Evolutionary conservation across 1,140 invertebrate species (phyloP), one percentile per base, ranked within the genome.

Genomic region (Ceratoteleas bidentatus): DNA sequence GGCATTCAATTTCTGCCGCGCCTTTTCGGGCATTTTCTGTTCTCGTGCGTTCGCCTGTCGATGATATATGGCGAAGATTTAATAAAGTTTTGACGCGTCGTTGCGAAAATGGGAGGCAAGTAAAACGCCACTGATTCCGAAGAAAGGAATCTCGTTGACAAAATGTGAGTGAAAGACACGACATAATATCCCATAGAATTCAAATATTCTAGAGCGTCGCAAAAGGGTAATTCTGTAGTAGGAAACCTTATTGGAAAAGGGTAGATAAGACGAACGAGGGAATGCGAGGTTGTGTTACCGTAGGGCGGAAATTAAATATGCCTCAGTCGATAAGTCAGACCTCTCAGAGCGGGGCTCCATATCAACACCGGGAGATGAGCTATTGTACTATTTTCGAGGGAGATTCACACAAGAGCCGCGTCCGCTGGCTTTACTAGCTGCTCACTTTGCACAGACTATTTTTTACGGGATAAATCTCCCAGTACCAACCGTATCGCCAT

Each of bases 221-320:
- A 88, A 88, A 89, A 88, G 88, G 89, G 87, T 89, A 90, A 90
- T 90, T 90, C 88, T 73, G 85, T 45, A 87, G 87, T 88, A 87
- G 87, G 88, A 88, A 89, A 79, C 88, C 88, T 90, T 89, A 90
- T 91, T 91, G 90, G 88, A 90, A 91, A 91, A 90, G 87, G 88
- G 89, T 89, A 91, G 90, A 91, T 91, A 91, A 91, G 89, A 85
- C 73, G 83, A 70, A 80, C 76, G 76, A 74, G 69, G 60, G 75
- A 61, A 68, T 36, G 75, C 74, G 76, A 70, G 65, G 69, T 57
- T 64, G 76, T 68, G 83, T 85, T 83, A 85, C 81, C 79, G 85
- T 87, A 87, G 85, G 90, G 88, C 91, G 91, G 91, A 92, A 92
- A 92, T 92, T 92, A 92, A 92, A 92, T 92, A 92, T 91, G 90